A percentile compares a stretch with the other conserved stretches of the same genome.
phyloP scores from a whole-genome alignment of 2,797 vertebrate genomes.

The Falco berigora region DNA sequence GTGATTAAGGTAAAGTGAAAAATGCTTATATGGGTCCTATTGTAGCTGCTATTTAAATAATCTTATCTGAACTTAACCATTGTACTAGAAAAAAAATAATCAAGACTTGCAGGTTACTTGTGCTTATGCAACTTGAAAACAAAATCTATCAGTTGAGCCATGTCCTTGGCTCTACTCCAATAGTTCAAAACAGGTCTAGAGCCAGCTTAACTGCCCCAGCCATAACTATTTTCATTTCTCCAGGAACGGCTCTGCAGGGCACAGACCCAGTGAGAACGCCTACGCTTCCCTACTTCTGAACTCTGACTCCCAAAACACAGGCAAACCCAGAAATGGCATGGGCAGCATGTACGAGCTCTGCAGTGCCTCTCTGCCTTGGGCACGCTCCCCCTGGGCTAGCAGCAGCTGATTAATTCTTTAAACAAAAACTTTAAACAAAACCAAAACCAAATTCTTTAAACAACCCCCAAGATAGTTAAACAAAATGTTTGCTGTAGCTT shows the following conservation, averaged over 20 bases:
- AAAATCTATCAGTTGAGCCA: conserved; percentile 53
- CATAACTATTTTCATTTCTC: conserved; percentile 14
- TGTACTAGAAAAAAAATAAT: not conserved
- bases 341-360: not conserved
- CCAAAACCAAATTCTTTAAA: not conserved
- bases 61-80: not conserved
- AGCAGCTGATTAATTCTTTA: not conserved
- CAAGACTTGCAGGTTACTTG: conserved; percentile 9
- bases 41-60: not conserved
- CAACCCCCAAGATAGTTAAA: not conserved
- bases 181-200: not conserved
- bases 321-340: not conserved
- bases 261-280: not conserved
- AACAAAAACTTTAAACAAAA: not conserved
- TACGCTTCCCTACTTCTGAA: not conserved
- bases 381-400: not conserved
- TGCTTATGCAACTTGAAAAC: conserved; percentile 27
- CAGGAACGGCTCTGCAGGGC: not conserved
- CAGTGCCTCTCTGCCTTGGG: not conserved
- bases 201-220: conserved; percentile 17
- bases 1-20: not conserved
- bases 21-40: not conserved
- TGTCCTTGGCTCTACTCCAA: conserved; percentile 19
- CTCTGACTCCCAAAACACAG: not conserved
- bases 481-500: not conserved